These are phyloP conservation scores for Lagorchestes hirsutus DNA, from an alignment of 2,797 vertebrate species.

Conservation along the genomic window DNA sequence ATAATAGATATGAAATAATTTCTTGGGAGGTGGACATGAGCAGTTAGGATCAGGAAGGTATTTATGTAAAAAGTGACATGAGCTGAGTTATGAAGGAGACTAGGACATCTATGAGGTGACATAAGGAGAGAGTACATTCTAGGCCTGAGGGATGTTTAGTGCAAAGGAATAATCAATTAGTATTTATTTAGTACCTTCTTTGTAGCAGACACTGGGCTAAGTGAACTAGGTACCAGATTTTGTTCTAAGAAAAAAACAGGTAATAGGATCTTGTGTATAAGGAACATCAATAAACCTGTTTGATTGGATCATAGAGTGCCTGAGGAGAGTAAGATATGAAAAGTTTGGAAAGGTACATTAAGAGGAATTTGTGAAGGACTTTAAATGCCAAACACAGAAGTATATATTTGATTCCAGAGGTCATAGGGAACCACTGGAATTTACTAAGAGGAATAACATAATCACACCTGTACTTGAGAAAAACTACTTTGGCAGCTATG, in stretches of 20 bases:
- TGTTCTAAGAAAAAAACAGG: not conserved
- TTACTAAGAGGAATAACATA: not conserved
- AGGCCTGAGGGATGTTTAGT: not conserved
- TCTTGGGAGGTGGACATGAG: not conserved
- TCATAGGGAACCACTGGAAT: not conserved
- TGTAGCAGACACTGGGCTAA: not conserved
- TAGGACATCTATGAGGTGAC: accelerated
- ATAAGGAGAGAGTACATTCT: not conserved
- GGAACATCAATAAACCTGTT: not conserved
- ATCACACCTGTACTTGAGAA: not conserved
- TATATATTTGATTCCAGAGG: not conserved
- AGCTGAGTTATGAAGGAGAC: not conserved
- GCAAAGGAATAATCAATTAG: not conserved
- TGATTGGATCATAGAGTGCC: not conserved
- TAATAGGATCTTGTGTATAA: not conserved
- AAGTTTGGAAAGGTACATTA: not conserved
- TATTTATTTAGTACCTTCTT: not conserved
- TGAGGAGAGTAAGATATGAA: not conserved
- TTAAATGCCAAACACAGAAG: not conserved
- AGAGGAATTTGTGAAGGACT: not conserved
- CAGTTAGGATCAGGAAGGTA: not conserved
- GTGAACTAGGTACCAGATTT: not conserved
- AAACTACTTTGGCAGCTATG: not conserved
- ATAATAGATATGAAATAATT: slow-evolving; percentile 13
- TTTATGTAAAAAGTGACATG: not conserved